Base-by-base conservation (phyloP, 2,888 invertebrate species). In the Teinopalpus imperialis region DNA sequence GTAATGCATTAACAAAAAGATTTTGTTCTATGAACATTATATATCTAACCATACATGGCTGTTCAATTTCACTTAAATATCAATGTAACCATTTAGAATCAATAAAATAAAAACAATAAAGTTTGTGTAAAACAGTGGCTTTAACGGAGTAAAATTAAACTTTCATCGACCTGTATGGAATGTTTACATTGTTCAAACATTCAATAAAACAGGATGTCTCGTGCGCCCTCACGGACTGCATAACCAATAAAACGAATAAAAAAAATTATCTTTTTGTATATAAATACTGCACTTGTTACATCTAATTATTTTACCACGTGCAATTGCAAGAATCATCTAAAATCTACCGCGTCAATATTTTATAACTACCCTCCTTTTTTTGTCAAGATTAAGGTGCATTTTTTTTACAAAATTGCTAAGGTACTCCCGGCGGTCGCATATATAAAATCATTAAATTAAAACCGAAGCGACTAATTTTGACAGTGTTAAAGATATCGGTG, bases 241-340 rank as follows among this genome's bases (percentile, higher is more conserved):
- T 59, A 62, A 63, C 58, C 43, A 48, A 48, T 29, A 31, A 49
- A 48, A 48, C 43, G 48, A 46, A 53, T 49, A 43, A 24, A 48
- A 20, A 49, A 56, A 61, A 63, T 60, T 63, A 66, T 64, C 49
- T 54, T 63, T 64, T 63, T 60, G 56, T 66, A 54, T 51, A 59
- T 53, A 69, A 69, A 62, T 66, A 68, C 70, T 68, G 64, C 63
- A 61, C 48, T 60, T 53, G 53, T 55, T 59, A 54, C 65, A 65
- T 49, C 56, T 65, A 63, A 57, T 51, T 62, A 59, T 46, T 53
- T 69, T 61, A 78, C 69, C 70, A 66, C 55, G 70, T 73, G 74
- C 73, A 61, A 63, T 62, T 74, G 74, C 71, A 76, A 80, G 71
- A 80, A 65, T 74, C 62, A 76, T 79, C 81, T 67, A 61, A 64